Conservation (phyloP, 1,140 invertebrate species). For the Apis florea region DNA sequence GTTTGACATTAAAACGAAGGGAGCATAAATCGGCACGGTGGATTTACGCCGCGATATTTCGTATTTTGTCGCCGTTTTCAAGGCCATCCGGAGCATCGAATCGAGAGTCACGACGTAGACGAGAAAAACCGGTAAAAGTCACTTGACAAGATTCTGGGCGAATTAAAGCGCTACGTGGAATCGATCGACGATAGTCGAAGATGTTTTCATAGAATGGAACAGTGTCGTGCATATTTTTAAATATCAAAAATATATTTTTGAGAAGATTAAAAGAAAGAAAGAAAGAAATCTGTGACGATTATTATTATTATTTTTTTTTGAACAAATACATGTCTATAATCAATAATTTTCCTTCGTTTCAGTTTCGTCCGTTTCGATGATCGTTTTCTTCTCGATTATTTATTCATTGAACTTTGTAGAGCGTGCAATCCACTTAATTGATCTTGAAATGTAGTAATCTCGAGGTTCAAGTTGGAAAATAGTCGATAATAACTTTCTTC, state of each 20-base stretch:
- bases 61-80: constrained; percentile 3
- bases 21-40: background rate
- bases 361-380: too few relatives aligned
- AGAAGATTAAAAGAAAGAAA: background rate
- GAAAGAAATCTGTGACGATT: too few relatives aligned
- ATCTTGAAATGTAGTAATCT: background rate
- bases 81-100: constrained; percentile 7
- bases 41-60: background rate
- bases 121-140: constrained; percentile 27
- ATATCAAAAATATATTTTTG: too few relatives aligned
- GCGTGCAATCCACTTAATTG: too few relatives aligned
- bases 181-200: background rate
- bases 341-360: too few relatives aligned
- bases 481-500: background rate
- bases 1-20: constrained; percentile 3
- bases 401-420: too few relatives aligned
- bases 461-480: background rate
- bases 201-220: constrained; percentile 8
- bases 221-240: background rate
- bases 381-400: too few relatives aligned
- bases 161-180: background rate
- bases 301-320: too few relatives aligned
- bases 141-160: background rate
- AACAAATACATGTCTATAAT: too few relatives aligned
- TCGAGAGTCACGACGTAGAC: background rate